These are phyloP conservation scores for Aphaenogaster ashmeadi DNA, from an alignment of 1,140 invertebrate genomes.

Conservation along the genomic window DNA sequence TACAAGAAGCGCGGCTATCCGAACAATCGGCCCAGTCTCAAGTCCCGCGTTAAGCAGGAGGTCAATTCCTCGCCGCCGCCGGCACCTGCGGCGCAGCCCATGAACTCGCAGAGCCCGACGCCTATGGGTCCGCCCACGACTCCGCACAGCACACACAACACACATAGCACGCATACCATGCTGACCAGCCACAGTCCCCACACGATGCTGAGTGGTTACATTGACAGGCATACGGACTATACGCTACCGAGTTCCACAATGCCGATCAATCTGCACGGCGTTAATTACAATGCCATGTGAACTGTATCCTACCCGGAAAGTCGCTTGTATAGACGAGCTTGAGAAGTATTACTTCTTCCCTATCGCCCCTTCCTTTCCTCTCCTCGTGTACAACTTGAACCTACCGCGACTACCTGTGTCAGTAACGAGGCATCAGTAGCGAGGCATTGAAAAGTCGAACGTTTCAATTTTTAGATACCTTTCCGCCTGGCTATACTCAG, in stretches of 20 bases:
- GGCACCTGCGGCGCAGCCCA: conserved; percentile 79
- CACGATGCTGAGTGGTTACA: conserved; percentile 82
- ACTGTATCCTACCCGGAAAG: conserved; percentile 54
- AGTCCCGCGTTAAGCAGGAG: conserved; percentile 90
- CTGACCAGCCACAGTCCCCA: conserved; percentile 82
- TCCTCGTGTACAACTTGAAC: background rate
- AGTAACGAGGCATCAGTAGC: no score
- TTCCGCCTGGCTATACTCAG: conserved; percentile 44
- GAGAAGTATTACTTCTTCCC: conserved; percentile 56
- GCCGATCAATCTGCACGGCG: conserved; percentile 90
- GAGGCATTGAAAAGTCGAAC: background rate
- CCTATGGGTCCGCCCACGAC: conserved; percentile 87
- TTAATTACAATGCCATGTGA: conserved; percentile 92
- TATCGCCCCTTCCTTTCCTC: background rate
- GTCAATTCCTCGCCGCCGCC: conserved; percentile 83
- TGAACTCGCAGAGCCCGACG: conserved; percentile 86
- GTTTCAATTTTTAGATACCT: conserved; percentile 40
- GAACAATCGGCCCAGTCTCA: conserved; percentile 91
- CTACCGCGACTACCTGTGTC: background rate
- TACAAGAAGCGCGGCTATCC: conserved; percentile 94
- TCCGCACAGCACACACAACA: conserved; percentile 84
- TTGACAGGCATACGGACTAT: conserved; percentile 84
- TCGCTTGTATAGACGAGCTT: conserved; percentile 76
- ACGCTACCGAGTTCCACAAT: conserved; percentile 86
- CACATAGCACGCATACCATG: conserved; percentile 86